Conservation (phyloP, 2,797 vertebrate species). For the Zalophus californianus region DNA sequence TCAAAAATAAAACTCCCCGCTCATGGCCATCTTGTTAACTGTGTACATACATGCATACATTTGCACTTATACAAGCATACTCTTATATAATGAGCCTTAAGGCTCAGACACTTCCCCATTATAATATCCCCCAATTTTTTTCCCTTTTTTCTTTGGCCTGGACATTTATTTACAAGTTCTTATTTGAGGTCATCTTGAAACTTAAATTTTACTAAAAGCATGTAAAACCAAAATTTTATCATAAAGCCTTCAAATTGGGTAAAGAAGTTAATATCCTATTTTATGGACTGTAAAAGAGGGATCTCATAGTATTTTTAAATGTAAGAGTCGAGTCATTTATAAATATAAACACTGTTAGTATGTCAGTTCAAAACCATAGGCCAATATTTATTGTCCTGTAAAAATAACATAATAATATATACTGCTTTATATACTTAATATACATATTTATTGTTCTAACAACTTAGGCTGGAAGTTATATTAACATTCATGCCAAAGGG, state of each 20-base stretch:
- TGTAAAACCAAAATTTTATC: conserved; percentile 25
- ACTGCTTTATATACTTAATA: background rate
- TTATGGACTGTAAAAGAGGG: background rate
- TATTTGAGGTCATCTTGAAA: conserved; percentile 24
- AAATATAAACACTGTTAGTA: conserved; percentile 3
- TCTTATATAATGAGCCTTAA: background rate
- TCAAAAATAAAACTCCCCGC: background rate
- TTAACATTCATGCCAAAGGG: background rate
- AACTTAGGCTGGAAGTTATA: background rate
- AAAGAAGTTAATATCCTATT: background rate
- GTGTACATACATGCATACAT: background rate
- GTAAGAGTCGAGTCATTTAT: background rate
- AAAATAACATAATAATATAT: background rate
- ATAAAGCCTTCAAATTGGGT: background rate
- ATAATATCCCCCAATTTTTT: background rate
- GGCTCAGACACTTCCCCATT: background rate
- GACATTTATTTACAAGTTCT: conserved; percentile 48
- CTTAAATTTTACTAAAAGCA: background rate
- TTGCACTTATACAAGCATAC: background rate
- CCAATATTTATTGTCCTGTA: background rate
- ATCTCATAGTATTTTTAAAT: background rate
- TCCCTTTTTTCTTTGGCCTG: background rate
- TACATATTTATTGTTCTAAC: background rate
- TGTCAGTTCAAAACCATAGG: background rate
- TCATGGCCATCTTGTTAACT: background rate